Conservation (phyloP, 2,113 vertebrate genomes). For the Rhinopomastus cyanomelas region DNA sequence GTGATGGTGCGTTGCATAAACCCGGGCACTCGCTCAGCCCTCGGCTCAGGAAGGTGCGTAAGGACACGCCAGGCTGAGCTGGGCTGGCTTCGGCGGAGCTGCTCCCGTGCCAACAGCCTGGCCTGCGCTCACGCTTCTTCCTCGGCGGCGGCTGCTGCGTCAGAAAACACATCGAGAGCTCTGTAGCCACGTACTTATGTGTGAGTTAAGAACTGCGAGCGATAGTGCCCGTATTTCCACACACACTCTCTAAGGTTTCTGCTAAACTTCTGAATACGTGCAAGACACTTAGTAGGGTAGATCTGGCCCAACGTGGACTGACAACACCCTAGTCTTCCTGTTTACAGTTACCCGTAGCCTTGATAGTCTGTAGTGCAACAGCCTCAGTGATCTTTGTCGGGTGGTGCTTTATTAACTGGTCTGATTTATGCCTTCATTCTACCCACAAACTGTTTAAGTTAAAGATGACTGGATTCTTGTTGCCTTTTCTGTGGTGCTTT, state of each 20-base stretch:
- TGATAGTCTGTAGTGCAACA: background rate
- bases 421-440: background rate
- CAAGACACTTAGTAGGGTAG: background rate
- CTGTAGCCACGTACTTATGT: slow-evolving; percentile 24
- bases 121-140: background rate
- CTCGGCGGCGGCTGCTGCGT: background rate
- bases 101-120: background rate
- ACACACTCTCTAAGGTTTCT: slow-evolving; percentile 10
- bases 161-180: background rate
- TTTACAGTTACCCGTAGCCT: slow-evolving; percentile 36
- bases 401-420: slow-evolving; percentile 53
- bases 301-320: slow-evolving; percentile 25
- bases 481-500: slow-evolving; percentile 65
- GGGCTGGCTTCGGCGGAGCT: background rate
- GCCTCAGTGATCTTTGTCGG: slow-evolving; percentile 24
- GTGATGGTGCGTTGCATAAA: background rate
- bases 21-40: background rate
- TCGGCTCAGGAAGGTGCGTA: background rate
- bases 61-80: background rate
- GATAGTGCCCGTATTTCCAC: slow-evolving; percentile 13
- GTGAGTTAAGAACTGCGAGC: slow-evolving; percentile 27
- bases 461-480: slow-evolving; percentile 47
- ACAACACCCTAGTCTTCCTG: slow-evolving; percentile 18
- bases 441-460: slow-evolving; percentile 28
- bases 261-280: background rate